Base-by-base conservation (phyloP, 2,888 invertebrate genomes). In the Germaria angustata region DNA sequence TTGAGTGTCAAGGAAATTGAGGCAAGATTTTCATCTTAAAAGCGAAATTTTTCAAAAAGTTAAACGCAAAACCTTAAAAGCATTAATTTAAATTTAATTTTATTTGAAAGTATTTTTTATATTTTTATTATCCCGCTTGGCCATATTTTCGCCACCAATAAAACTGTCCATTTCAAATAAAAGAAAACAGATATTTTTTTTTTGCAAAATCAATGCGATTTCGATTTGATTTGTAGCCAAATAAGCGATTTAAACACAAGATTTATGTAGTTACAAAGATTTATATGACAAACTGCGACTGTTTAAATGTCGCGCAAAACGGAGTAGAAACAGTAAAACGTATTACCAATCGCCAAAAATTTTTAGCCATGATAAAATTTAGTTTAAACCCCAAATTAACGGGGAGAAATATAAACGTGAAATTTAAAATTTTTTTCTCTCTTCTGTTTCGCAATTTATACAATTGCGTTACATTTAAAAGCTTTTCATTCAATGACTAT, bases 221-320 rank as follows among this genome's bases (percentile, higher is more conserved):
- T 84, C 87, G 85, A 86, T 89, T 89, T 89, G 90, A 89, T 89
- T 89, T 89, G 89, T 89, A 80, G 86, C 86, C 68, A 76, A 77
- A 85, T 79, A 75, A 78, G 73, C 77, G 69, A 65, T 77, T 77
- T 73, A 44, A 51, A 20, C 87, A 86, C 85, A 88, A 89, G 88
- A 89, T 89, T 89, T 89, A 90, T 89, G 90, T 89, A 88, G 90
- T 87, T 87, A 86, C 82, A 87, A 89, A 88, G 89, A 89, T 89
- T 89, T 89, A 89, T 88, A 82, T 82, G 82, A 82, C 79, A 82
- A 79, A 82, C 79, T 82, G 79, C 79, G 79, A 76, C 61, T 36
- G 71, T 51, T 71, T 39, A 57, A 81, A 61, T 59, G 69, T 41
- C 22, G 41, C 36, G 34, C 17, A 20, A 39, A 59, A 68, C 4